Percentiles rank a stretch among this genome's conserved stretches.
Evolutionary conservation across 1,140 invertebrate species (phyloP).

Genomic region (Archivesica marissinica): DNA sequence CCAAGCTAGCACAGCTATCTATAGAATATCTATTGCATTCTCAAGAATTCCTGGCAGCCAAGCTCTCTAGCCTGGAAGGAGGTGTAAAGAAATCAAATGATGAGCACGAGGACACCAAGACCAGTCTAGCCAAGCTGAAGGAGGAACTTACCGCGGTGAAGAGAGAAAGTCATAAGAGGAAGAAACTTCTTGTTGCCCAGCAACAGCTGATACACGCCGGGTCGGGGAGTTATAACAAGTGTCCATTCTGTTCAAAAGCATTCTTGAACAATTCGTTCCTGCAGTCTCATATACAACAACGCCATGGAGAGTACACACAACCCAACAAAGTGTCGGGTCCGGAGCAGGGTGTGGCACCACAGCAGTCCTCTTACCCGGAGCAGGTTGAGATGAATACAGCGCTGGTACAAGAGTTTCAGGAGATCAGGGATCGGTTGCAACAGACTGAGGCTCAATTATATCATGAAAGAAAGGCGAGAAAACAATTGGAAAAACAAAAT

Average conservation of each 20-base stretch:
- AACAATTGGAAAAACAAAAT: conserved; percentile 25
- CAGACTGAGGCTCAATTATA: conserved; percentile 78
- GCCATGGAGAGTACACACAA: conserved; percentile 74
- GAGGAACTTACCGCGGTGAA: conserved; percentile 81
- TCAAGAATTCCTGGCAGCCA: conserved; percentile 82
- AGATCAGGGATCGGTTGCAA: conserved; percentile 77
- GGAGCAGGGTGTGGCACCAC: conserved; percentile 1
- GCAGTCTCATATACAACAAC: conserved; percentile 80
- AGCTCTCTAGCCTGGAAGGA: conserved; percentile 78
- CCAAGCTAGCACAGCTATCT: conserved; percentile 83
- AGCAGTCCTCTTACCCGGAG: no score
- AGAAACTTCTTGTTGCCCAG: conserved; percentile 83
- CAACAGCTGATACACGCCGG: conserved; percentile 82
- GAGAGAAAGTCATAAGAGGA: conserved; percentile 83
- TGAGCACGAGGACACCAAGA: conserved; percentile 78
- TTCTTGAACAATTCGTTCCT: conserved; percentile 83
- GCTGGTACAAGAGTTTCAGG: conserved; percentile 71
- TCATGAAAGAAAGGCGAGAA: conserved; percentile 74
- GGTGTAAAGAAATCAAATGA: conserved; percentile 77
- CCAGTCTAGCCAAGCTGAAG: conserved; percentile 76
- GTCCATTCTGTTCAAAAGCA: conserved; percentile 83
- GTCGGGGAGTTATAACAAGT: conserved; percentile 83
- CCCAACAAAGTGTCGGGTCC: background rate
- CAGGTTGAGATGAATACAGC: conserved; percentile 58
- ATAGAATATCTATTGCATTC: conserved; percentile 85